Evolutionary conservation across 2,797 vertebrate species (phyloP).

Genomic region (Sebastiscus tertius): DNA sequence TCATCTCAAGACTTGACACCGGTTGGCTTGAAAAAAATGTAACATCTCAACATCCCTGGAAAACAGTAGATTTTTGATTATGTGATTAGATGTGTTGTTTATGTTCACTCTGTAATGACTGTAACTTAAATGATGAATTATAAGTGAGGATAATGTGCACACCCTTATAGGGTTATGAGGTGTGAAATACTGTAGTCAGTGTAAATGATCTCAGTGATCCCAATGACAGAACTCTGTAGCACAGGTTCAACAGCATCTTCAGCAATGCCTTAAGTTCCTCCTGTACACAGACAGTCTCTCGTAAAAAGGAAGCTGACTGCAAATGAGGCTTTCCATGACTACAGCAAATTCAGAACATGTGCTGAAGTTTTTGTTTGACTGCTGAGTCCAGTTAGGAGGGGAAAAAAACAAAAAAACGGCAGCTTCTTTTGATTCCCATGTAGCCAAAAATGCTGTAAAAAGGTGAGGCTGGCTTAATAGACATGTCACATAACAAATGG

Average conservation of each 20-base stretch:
- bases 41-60: neutral
- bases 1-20: neutral
- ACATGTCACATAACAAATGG: neutral
- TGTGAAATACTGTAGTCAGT: slow-evolving; percentile 19
- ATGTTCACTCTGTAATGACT: slow-evolving; percentile 3
- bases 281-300: neutral
- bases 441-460: neutral
- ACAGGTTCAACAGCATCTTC: neutral
- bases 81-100: slow-evolving; percentile 4
- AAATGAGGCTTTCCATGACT: neutral
- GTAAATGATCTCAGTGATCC: neutral
- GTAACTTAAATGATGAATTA: neutral
- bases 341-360: neutral
- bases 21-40: slow-evolving; percentile 1
- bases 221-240: neutral
- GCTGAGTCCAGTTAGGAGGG: neutral
- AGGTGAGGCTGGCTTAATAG: neutral
- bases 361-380: neutral
- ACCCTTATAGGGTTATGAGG: slow-evolving; percentile 17
- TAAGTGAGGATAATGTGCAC: neutral
- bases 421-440: neutral
- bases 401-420: neutral
- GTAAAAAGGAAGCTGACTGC: neutral
- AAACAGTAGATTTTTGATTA: slow-evolving; percentile 27
- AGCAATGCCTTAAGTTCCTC: slow-evolving; percentile 23